Conservation (phyloP, 2,113 vertebrate species). For the Onychorhynchus coronatus region DNA sequence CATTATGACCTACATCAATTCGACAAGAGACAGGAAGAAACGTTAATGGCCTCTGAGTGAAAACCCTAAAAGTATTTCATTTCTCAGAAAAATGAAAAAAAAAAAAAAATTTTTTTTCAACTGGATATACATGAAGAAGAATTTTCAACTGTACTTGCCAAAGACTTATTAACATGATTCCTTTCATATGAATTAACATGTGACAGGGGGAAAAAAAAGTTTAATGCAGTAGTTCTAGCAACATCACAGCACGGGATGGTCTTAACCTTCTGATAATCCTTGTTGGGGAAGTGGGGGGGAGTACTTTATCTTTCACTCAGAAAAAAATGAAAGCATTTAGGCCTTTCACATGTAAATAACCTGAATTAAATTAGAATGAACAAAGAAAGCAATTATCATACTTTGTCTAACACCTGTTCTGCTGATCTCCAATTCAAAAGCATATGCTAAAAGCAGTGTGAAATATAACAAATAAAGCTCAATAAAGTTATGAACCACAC, state of each 20-base stretch:
- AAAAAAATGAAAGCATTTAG: constrained; percentile 70
- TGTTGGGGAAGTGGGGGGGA: not conserved
- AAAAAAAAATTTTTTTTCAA: constrained; percentile 71
- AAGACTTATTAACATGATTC: constrained; percentile 73
- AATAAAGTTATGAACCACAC: constrained; percentile 52
- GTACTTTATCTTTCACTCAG: constrained; percentile 65
- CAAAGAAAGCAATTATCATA: constrained; percentile 76
- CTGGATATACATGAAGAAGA: constrained; percentile 78
- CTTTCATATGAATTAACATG: constrained; percentile 72
- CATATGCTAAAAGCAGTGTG: constrained; percentile 73
- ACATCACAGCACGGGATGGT: constrained; percentile 67
- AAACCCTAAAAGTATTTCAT: constrained; percentile 78
- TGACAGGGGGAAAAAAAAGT: constrained; percentile 51
- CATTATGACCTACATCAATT: constrained; percentile 92
- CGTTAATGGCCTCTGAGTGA: constrained; percentile 85
- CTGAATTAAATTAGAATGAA: constrained; percentile 75
- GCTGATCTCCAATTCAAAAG: constrained; percentile 74
- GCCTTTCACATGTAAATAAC: constrained; percentile 78
- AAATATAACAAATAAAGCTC: constrained; percentile 68
- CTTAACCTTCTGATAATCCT: constrained; percentile 67
- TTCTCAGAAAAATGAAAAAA: constrained; percentile 77
- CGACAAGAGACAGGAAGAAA: constrained; percentile 90
- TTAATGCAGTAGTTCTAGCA: constrained; percentile 71
- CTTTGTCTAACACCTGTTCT: constrained; percentile 77
- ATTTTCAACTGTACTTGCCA: constrained; percentile 74